A percentile compares a stretch with the other conserved stretches of the same genome.
Evolutionary conservation across 2,888 invertebrate genomes (phyloP).

Genomic region (Nymphalis polychloros): DNA sequence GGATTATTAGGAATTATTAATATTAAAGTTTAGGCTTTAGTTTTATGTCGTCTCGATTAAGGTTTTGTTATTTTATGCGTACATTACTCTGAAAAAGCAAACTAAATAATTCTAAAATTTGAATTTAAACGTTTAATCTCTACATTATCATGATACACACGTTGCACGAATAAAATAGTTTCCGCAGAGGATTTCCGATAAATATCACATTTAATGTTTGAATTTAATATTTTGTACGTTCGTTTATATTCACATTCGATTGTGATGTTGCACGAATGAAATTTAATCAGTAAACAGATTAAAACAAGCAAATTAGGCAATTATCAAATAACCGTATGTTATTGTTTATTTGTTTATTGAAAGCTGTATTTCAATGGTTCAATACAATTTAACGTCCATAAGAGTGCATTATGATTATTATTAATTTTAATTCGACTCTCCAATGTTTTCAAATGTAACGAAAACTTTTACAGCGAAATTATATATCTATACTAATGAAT

Average conservation of each 20-base stretch:
- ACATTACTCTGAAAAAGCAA: neutral
- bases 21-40: too few relatives aligned
- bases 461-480: too few relatives aligned
- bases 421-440: too few relatives aligned
- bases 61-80: neutral
- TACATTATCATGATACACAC: slow-evolving; percentile 3
- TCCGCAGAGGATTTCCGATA: slow-evolving; percentile 2
- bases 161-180: slow-evolving; percentile 1
- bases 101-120: neutral
- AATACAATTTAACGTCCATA: neutral
- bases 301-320: neutral
- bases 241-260: neutral
- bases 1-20: too few relatives aligned
- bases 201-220: slow-evolving; percentile 6
- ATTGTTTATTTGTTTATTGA: neutral
- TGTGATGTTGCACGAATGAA: neutral
- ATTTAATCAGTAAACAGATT: neutral
- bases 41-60: too few relatives aligned
- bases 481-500: too few relatives aligned
- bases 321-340: neutral
- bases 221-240: neutral
- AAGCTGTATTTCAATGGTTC: neutral
- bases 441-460: too few relatives aligned
- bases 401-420: neutral
- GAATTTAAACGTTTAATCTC: slow-evolving; percentile 1